phyloP scores from a whole-genome alignment of 2,888 invertebrate genomes.

The Cryptus armator region DNA sequence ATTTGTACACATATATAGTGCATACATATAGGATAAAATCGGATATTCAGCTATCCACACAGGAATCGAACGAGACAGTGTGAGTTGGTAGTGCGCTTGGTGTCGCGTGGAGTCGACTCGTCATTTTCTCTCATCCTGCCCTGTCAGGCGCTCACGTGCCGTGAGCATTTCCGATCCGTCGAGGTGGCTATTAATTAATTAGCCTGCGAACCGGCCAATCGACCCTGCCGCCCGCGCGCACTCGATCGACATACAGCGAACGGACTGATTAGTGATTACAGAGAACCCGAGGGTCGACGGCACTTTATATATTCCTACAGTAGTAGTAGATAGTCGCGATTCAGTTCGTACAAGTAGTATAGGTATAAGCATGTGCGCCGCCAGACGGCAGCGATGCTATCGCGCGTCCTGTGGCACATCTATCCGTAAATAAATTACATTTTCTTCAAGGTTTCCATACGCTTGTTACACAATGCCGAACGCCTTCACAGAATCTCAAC shows the following conservation, averaged over 20 bases:
- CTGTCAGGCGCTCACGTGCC: constrained; percentile 41
- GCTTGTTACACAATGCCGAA: too few species aligned
- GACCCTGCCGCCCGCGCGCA: constrained; percentile 67
- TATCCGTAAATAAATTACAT: background rate
- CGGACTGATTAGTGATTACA: constrained; percentile 76
- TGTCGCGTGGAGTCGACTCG: constrained; percentile 11
- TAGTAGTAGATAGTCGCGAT: background rate
- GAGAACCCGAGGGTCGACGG: constrained; percentile 67
- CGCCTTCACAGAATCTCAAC: background rate
- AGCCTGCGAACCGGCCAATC: constrained; percentile 75
- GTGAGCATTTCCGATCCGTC: constrained; percentile 39
- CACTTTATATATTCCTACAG: constrained; percentile 53
- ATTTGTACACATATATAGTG: too few species aligned
- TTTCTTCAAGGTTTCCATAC: too few species aligned
- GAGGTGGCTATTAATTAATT: constrained; percentile 78
- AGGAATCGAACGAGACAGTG: constrained; percentile 17
- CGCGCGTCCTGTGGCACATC: background rate
- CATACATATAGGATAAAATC: background rate
- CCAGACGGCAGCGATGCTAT: background rate
- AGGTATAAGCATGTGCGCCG: background rate
- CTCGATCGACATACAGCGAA: constrained; percentile 73
- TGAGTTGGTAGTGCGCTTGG: background rate
- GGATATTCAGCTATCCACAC: background rate
- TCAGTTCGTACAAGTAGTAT: background rate
- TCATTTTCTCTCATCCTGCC: constrained; percentile 26